phyloP scores from a whole-genome alignment of 2,797 vertebrate species.

The Orientallactaga sibirica region DNA sequence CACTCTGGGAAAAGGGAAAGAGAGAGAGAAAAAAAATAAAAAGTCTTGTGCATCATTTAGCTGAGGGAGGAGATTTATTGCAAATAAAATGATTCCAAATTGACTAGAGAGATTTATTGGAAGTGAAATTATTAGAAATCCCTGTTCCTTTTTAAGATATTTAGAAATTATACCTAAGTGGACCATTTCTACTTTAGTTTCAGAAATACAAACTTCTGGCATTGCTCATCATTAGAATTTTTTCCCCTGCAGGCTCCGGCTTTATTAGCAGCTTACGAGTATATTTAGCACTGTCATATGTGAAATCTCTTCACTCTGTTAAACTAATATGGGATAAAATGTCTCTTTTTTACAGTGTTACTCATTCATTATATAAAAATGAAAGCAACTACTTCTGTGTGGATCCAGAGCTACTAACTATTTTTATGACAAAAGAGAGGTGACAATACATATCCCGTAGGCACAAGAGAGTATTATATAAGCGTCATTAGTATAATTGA shows the following conservation, averaged over 20 bases:
- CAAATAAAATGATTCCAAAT: slow-evolving; percentile 86
- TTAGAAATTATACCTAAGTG: slow-evolving; percentile 89
- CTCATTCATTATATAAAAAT: slow-evolving; percentile 90
- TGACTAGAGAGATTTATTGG: slow-evolving; percentile 88
- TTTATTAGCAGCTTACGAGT: slow-evolving; percentile 91
- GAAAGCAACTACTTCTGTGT: slow-evolving; percentile 86
- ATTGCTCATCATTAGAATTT: slow-evolving; percentile 89
- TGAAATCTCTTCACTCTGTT: slow-evolving; percentile 89
- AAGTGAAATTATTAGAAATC: slow-evolving; percentile 87
- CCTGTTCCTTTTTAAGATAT: slow-evolving; percentile 85
- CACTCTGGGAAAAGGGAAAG: slow-evolving; percentile 63
- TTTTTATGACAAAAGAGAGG: slow-evolving; percentile 89
- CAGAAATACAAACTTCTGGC: slow-evolving; percentile 89
- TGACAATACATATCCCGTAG: slow-evolving; percentile 88
- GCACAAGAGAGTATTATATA: slow-evolving; percentile 88
- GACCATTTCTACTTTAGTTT: slow-evolving; percentile 87
- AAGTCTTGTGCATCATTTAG: slow-evolving; percentile 59
- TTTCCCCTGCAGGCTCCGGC: slow-evolving; percentile 87
- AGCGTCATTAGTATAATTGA: slow-evolving; percentile 92
- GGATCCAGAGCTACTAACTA: slow-evolving; percentile 86
- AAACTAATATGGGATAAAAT: slow-evolving; percentile 90
- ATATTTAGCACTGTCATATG: slow-evolving; percentile 90
- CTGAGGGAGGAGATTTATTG: slow-evolving; percentile 78
- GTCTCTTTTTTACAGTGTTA: slow-evolving; percentile 89
- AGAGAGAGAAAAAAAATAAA: slow-evolving; percentile 31